Evolutionary conservation across 2,888 invertebrate genomes (phyloP), one percentile per base, ranked within the genome.

Genomic region (Branchellion lobata): DNA sequence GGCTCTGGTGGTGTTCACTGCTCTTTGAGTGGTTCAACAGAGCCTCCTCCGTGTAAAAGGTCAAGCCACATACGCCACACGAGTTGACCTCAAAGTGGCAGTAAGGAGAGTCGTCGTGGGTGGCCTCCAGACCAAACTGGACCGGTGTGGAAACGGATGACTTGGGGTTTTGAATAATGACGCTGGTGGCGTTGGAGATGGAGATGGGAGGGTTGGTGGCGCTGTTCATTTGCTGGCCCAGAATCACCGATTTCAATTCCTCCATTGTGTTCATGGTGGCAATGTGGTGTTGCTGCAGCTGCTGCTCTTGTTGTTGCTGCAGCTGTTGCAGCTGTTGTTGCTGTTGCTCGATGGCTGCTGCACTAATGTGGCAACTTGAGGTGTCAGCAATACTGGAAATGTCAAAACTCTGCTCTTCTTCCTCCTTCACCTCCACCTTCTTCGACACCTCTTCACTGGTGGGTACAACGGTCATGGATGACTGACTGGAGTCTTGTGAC

Each of bases 41-140:
- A 21, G 80, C 75, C 24, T 24, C 31, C 27, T 78, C 68, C 31
- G 47, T 80, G 21, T 68, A 53, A 14, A 80, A 78, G 11, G 77
- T 34, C 34, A 80, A 31, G 21, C 40, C 27, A 72, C 80, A 80
- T 24, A 36, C 31, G 53, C 69, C 72, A 47, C 80, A 80, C 51
- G 36, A 34, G 33, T 71, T 51, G 34, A 68, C 57, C 0, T 24
- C 34, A 36, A 80, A 80, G 53, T 80, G 77, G 72, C 61, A 78
- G 34, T 69, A 69, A 14, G 36, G 14, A 5, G 69, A 77, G 0
- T 71, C 80, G 33, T 77, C 71, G 77, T 75, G 47, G 2, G 51
- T 18, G 24, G 71, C 34, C 29, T 78, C 80, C 72, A 40, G 40
- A 1, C 80, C 80, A 61, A 71, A 79, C 29, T 21, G 34, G 21